Base-by-base conservation (phyloP, 2,888 invertebrate genomes). In the Andrena trimmerana region DNA sequence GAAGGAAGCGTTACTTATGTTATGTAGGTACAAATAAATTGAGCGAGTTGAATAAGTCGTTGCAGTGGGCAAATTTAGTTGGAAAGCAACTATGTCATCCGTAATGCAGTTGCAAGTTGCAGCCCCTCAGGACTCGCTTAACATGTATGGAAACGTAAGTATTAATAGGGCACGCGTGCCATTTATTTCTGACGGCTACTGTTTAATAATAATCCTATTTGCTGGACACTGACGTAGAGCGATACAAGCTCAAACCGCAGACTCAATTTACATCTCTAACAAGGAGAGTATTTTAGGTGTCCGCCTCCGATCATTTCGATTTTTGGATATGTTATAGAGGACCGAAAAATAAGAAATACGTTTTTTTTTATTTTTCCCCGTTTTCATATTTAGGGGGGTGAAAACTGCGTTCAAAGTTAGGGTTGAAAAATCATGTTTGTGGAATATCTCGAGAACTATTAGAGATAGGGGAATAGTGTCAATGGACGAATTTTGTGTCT, bases 101-200 rank as follows among this genome's bases (percentile, higher is more conserved):
- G 48, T 7, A 13, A n/a, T 70, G 10, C 33, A 4, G 31, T 27
- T 62, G 16, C 57, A 36, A 65, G 57, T 42, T 62, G 13, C 57
- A 36, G 48, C 50, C 63, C 72, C 20, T 20, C 10, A 66, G 72
- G 52, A 33, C 29, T 50, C 52, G 52, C 13, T 83, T 79, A 83
- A 59, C 68, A 70, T 80, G 72, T 83, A 74, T 79, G 83, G 68
- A 84, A 78, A 68, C 67, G 2, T 75, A 20, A 20, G 20, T 20
- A 54, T 42, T 75, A 67, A 83, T 73, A 69, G 60, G 36, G 69
- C 54, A 63, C 65, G n/a, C 20, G 62, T 52, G 33, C 42, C 48
- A 63, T 84, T 69, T 68, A 31, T 65, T 69, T 71, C 73, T 66
- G 68, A 68, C 59, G 67, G 65, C 83, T 72, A 78, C 72, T 76